A percentile compares a stretch with the other conserved stretches of the same genome.
Conservation (phyloP, 2,113 vertebrate species). For the Larimichthys crocea region DNA sequence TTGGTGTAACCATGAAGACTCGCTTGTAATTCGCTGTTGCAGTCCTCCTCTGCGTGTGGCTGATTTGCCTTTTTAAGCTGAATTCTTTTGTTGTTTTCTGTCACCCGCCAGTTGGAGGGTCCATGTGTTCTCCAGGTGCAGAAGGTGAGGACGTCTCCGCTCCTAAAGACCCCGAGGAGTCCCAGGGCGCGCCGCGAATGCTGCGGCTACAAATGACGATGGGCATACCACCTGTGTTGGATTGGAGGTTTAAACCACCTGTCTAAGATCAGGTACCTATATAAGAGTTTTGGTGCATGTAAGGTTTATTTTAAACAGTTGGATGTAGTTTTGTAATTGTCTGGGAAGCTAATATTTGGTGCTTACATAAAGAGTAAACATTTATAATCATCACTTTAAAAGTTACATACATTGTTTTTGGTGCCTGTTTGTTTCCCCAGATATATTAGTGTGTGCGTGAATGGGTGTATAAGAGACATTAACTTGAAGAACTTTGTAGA, state of each 20-base stretch:
- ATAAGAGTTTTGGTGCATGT: slow-evolving; percentile 6
- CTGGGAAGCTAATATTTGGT: background rate
- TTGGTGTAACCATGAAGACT: background rate
- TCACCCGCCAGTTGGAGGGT: slow-evolving; percentile 90
- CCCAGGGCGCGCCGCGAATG: slow-evolving; percentile 94
- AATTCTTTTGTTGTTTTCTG: slow-evolving; percentile 30
- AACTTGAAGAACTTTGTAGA: too few relatives aligned
- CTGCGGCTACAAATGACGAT: slow-evolving; percentile 98
- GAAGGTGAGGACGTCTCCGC: slow-evolving; percentile 94
- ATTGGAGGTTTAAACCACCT: slow-evolving; percentile 91
- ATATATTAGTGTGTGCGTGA: too few relatives aligned
- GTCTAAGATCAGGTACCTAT: slow-evolving; percentile 93
- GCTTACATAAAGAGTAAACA: too few relatives aligned
- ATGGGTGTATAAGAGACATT: too few relatives aligned
- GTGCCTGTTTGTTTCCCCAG: too few relatives aligned
- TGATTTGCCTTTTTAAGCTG: background rate
- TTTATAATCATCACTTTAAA: too few relatives aligned
- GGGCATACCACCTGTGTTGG: slow-evolving; percentile 93
- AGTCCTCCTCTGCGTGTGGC: background rate
- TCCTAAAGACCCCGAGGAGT: slow-evolving; percentile 95
- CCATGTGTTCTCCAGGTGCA: slow-evolving; percentile 97
- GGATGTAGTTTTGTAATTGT: background rate
- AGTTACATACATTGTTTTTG: too few relatives aligned
- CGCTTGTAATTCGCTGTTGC: background rate
- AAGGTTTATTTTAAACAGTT: background rate